Percentiles rank a stretch among this genome's conserved stretches.
phyloP scores from a whole-genome alignment of 2,113 vertebrate species.

The Nothobranchius furzeri region DNA sequence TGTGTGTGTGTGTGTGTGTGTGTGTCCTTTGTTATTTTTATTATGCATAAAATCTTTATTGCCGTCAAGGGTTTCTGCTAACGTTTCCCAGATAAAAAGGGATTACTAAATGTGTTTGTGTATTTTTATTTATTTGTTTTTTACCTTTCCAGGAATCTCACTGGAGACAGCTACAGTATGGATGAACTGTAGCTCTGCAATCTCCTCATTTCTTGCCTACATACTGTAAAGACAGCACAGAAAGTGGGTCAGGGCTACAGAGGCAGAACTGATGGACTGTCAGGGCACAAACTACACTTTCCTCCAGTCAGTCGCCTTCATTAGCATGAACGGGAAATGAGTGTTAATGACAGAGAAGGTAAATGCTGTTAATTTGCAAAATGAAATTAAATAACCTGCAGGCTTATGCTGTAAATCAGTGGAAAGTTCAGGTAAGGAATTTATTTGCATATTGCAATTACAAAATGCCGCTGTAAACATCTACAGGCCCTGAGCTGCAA shows the following conservation, averaged over 20 bases:
- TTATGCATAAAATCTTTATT: no score
- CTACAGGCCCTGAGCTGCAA: conserved; percentile 1
- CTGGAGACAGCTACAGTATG: conserved; percentile 3
- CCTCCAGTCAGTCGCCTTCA: conserved; percentile 24
- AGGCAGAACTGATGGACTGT: conserved; percentile 51
- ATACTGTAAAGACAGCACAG: conserved; percentile 17
- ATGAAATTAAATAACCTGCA: conserved; percentile 13
- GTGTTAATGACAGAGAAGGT: conserved; percentile 15
- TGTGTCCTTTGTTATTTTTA: no score
- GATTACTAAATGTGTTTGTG: background rate
- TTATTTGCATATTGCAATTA: conserved; percentile 5
- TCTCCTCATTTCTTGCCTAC: conserved; percentile 8
- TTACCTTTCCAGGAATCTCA: background rate
- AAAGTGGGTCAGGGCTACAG: conserved; percentile 54
- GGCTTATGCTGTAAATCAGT: background rate
- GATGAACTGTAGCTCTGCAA: conserved; percentile 21
- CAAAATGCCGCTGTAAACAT: conserved; percentile 19
- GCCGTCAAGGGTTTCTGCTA: no score
- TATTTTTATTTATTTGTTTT: conserved; percentile 4
- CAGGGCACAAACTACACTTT: conserved; percentile 18
- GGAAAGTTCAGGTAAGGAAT: background rate
- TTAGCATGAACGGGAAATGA: conserved; percentile 39
- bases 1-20: no score
- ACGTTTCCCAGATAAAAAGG: no score
- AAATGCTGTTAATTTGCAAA: conserved; percentile 10